These are phyloP conservation scores for Coelinius sp. DNA, from an alignment of 2,888 invertebrate species.

Conservation along the genomic window DNA sequence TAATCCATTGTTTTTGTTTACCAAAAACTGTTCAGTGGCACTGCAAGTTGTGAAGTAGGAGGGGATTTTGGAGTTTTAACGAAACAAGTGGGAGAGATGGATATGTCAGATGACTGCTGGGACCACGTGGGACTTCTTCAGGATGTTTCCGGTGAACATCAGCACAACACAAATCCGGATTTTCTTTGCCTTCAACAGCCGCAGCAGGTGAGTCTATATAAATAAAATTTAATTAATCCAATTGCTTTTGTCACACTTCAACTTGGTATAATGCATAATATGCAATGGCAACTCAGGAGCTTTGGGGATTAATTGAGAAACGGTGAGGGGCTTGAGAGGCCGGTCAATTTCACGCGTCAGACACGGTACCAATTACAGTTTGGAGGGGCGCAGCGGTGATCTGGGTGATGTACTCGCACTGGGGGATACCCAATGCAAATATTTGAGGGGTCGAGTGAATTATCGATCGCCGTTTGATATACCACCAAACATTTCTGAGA, in stretches of 20 bases:
- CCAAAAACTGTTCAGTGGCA: conserved; percentile 14
- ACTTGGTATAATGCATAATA: conserved; percentile 9
- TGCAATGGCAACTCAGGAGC: background rate
- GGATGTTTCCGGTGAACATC: conserved; percentile 63
- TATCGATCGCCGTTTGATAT: conserved; percentile 32
- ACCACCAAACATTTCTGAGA: conserved; percentile 33
- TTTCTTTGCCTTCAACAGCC: conserved; percentile 55
- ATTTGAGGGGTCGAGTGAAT: conserved; percentile 37
- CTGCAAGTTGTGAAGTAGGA: background rate
- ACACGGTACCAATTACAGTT: conserved; percentile 32
- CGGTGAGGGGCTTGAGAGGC: conserved; percentile 17
- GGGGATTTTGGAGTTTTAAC: background rate
- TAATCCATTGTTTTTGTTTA: background rate
- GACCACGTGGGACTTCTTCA: conserved; percentile 69
- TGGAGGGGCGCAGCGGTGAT: conserved; percentile 22
- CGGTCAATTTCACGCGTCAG: conserved; percentile 25
- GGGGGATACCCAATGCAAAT: conserved; percentile 36
- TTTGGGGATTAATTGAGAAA: conserved; percentile 32
- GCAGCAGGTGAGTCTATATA: conserved; percentile 59
- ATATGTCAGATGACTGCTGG: conserved; percentile 68
- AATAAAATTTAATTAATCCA: background rate
- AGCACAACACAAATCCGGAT: conserved; percentile 50
- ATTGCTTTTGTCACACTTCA: background rate
- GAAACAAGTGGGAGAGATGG: conserved; percentile 54
- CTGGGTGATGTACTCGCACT: conserved; percentile 25